Evolutionary conservation across 23 tunicate genomes (phyloP).

Genomic region (Trididemnum miniatum): DNA sequence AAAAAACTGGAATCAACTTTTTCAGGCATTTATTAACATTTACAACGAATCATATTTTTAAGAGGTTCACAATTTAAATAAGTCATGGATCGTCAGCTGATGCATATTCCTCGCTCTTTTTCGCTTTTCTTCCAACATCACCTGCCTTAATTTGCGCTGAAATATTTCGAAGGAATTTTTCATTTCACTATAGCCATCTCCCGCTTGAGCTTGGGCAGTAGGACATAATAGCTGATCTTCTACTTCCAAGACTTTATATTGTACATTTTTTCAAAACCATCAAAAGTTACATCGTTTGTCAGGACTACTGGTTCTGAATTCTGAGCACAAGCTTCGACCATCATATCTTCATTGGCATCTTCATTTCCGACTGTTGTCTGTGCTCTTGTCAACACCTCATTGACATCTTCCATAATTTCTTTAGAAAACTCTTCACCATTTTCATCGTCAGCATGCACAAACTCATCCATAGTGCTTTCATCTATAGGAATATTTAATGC

Average conservation of each 20-base stretch:
- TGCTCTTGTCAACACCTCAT: conserved; percentile 25
- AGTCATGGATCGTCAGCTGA: no score
- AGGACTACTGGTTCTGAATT: conserved; percentile 1
- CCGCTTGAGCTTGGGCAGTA: conserved; percentile 34
- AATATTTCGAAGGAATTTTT: conserved; percentile 25
- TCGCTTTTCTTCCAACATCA: no score
- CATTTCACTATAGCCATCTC: conserved; percentile 9
- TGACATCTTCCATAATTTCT: conserved; percentile 32
- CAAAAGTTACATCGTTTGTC: conserved; percentile 4
- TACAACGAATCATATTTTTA: no score
- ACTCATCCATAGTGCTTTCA: conserved; percentile 29
- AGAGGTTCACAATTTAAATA: no score
- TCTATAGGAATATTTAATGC: conserved; percentile 13
- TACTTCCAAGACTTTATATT: conserved; percentile 17
- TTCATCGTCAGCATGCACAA: conserved; percentile 33
- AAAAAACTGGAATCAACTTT: conserved; percentile 19
- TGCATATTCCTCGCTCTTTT: no score
- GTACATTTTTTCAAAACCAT: conserved; percentile 17
- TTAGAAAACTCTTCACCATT: conserved; percentile 24
- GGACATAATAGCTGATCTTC: conserved; percentile 26
- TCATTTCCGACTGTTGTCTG: neutral
- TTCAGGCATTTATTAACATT: conserved; percentile 17
- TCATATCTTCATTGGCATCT: conserved; percentile 33
- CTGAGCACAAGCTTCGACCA: conserved; percentile 24
- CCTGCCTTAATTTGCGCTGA: conserved; percentile 32